Evolutionary conservation across 2,888 invertebrate species (phyloP).

Genomic region (Busseola fusca): DNA sequence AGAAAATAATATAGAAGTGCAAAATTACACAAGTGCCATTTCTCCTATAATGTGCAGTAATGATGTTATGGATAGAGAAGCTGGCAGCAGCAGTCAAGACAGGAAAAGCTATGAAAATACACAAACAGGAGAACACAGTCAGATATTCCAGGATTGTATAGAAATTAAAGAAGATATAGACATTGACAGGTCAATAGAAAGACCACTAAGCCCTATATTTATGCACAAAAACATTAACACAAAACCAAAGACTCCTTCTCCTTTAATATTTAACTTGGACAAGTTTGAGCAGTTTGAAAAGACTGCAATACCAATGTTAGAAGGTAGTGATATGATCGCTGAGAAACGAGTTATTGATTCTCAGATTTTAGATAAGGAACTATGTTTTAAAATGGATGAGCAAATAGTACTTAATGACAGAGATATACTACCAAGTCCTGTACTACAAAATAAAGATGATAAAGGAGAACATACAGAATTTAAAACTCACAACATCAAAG

Average conservation of each 20-base stretch:
- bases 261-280: conserved; percentile 74
- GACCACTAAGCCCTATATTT: conserved; percentile 73
- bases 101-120: conserved; percentile 3
- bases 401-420: conserved; percentile 50
- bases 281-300: conserved; percentile 81
- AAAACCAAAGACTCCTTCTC: conserved; percentile 60
- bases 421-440: conserved; percentile 54
- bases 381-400: conserved; percentile 66
- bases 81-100: background rate
- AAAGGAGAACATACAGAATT: conserved; percentile 38
- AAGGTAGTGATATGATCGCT: conserved; percentile 65
- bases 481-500: conserved; percentile 18
- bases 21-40: conserved; percentile 26
- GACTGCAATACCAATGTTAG: conserved; percentile 72
- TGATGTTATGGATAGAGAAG: conserved; percentile 14
- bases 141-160: conserved; percentile 35
- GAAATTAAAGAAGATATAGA: conserved; percentile 28
- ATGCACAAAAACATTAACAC: conserved; percentile 58
- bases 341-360: conserved; percentile 77
- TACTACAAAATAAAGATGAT: conserved; percentile 54
- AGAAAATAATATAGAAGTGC: conserved; percentile 16
- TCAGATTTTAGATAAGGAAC: conserved; percentile 73
- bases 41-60: conserved; percentile 51
- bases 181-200: conserved; percentile 49
- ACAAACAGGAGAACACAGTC: conserved; percentile 19